These are phyloP conservation scores for Theretra japonica DNA, from an alignment of 2,888 invertebrate species.

Conservation along the genomic window DNA sequence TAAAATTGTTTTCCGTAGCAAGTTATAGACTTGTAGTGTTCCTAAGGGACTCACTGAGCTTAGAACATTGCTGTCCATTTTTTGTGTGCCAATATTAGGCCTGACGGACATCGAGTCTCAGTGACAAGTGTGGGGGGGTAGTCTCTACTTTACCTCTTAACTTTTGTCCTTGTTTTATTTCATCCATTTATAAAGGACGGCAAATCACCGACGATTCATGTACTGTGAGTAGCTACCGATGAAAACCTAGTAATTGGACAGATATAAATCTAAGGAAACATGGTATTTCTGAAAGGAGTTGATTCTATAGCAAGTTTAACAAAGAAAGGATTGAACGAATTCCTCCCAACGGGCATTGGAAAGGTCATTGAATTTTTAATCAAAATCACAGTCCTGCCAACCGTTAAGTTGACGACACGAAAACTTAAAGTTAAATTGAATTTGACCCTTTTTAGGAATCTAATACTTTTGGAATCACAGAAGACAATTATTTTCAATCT, in stretches of 20 bases:
- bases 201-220: no score
- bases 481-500: neutral
- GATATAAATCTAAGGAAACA: neutral
- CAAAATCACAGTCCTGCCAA: neutral
- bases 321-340: neutral
- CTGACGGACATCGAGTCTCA: no score
- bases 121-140: no score
- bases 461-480: neutral
- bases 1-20: no score
- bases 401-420: neutral
- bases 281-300: neutral
- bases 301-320: neutral
- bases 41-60: no score
- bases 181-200: no score
- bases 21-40: no score
- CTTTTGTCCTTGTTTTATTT: no score
- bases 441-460: constrained; percentile 1
- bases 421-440: constrained; percentile 6
- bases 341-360: neutral
- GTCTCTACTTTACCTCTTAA: no score
- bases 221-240: no score
- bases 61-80: no score
- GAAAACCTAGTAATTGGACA: neutral
- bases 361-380: constrained; percentile 6
- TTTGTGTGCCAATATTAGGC: no score